phyloP scores from a whole-genome alignment of 2,797 vertebrate genomes.

The Hylomyscus alleni region DNA sequence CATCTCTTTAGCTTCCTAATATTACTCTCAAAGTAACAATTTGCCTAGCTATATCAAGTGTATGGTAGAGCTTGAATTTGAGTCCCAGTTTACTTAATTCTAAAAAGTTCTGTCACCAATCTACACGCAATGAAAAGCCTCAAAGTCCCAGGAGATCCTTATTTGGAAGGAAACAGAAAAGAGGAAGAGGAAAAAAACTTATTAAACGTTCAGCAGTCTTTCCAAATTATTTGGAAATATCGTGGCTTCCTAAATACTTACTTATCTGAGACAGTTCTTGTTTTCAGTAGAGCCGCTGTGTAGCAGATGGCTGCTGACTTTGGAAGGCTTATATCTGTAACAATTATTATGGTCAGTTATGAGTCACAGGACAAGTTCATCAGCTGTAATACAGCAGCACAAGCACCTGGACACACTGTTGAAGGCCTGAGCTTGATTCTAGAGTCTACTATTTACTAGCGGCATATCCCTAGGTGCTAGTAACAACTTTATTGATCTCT shows the following conservation, averaged over 20 bases:
- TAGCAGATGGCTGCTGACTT: constrained; percentile 99
- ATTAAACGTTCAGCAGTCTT: constrained; percentile 41
- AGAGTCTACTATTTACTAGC: constrained; percentile 57
- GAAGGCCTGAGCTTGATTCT: constrained; percentile 49
- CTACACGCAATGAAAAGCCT: background rate
- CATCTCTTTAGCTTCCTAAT: background rate
- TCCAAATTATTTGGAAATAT: background rate
- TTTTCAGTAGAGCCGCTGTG: constrained; percentile 98
- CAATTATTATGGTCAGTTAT: constrained; percentile 72
- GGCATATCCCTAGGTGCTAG: background rate
- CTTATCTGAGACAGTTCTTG: constrained; percentile 99
- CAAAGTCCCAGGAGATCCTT: constrained; percentile 37
- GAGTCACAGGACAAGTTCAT: constrained; percentile 61
- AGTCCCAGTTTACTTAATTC: constrained; percentile 51
- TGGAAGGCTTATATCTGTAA: constrained; percentile 98
- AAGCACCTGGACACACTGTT: constrained; percentile 32
- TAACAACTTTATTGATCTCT: constrained; percentile 43
- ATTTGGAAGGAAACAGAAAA: constrained; percentile 52
- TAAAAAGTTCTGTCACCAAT: constrained; percentile 60
- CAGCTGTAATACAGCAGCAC: background rate
- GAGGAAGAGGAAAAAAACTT: background rate
- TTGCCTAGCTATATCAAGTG: constrained; percentile 14
- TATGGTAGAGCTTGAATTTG: constrained; percentile 57
- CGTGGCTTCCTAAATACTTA: constrained; percentile 87
- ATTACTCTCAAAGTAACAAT: constrained; percentile 62